Evolutionary conservation across 64 coral and sea anemone genomes (phyloP), one percentile per base, ranked within the genome.

Genomic region (Pachyseris speciosa): DNA sequence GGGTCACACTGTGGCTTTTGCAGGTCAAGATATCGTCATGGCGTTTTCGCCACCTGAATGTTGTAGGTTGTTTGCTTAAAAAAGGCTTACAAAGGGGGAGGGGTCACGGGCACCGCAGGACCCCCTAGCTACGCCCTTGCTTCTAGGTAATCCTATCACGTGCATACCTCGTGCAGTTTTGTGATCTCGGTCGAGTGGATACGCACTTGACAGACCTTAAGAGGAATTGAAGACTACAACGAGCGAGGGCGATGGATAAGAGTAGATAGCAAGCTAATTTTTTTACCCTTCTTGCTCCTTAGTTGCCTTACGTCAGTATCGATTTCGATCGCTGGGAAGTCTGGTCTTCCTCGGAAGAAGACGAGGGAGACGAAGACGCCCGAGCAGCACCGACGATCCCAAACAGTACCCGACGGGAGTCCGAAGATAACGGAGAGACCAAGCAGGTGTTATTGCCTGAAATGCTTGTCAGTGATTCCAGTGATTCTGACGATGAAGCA

Each of bases 311-410:
- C 24, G 32, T 96, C 17, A 89, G 75, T 7, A 80, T 93, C 37
- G 95, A 96, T 65, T 89, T 93, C 60, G 95, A 96, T 67, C 91
- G 95, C 4, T 96, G 95, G 95, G 95, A 96, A 31, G 91, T 93
- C 12, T 96, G 91, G 85, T 89, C 95, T 5, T 96, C 95, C 5
- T 93, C 91, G 5, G 86, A 86, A 25, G 89, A 91, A 75, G 95
- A 96, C 39, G 86, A 96, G 10, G 84, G 53, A 12, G 83, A 87
- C 38, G 84, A 87, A 68, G 33, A 36, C 32, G 4, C 53, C 9
- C 51, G 16, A 89, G 39, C 32, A 92, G 58, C 12, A 34, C 81
- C 36, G 52, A 66, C 42, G 29, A 89, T 73, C 15, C 25, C 43
- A 16, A 36, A 38, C 41, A 27, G 37, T 40, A 26, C 38, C 42